phyloP scores from a whole-genome alignment of 2,888 invertebrate genomes.

The Drosophila kanekoi region DNA sequence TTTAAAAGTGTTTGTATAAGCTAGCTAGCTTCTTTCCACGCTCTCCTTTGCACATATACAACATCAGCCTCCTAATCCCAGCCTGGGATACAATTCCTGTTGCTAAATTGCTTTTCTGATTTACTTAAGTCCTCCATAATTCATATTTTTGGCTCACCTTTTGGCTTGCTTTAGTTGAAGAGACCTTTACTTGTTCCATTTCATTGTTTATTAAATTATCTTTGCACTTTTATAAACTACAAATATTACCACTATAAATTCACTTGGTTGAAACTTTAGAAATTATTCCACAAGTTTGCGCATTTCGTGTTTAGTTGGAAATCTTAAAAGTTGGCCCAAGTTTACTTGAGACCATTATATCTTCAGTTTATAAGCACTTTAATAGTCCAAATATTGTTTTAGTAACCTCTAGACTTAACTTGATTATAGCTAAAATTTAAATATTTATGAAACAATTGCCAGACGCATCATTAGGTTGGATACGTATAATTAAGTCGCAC shows the following conservation, averaged over 20 bases:
- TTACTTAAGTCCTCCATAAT: not conserved
- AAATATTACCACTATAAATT: conserved; percentile 8
- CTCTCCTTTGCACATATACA: too few species aligned
- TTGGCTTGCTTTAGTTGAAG: not conserved
- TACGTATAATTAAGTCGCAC: conserved; percentile 57
- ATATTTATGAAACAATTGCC: conserved; percentile 46
- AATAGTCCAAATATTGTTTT: conserved; percentile 1
- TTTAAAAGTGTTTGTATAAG: too few species aligned
- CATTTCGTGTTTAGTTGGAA: not conserved
- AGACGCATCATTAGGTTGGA: conserved; percentile 50
- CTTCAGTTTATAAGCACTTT: conserved; percentile 1
- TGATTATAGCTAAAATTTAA: conserved; percentile 15
- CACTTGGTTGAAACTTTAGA: conserved; percentile 7
- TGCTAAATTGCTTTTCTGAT: not conserved
- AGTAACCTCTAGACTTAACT: conserved; percentile 3
- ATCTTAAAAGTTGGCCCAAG: conserved; percentile 10
- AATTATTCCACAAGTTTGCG: conserved; percentile 7
- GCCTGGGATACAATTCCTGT: not conserved
- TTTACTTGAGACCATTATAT: conserved; percentile 11
- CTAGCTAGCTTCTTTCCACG: too few species aligned
- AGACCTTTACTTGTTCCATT: not conserved
- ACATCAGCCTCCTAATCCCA: too few species aligned
- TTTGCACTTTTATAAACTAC: not conserved
- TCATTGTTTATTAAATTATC: not conserved
- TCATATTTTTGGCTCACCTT: not conserved